These are phyloP conservation scores for Didymodactylos carnosus DNA, from an alignment of 2,888 invertebrate species.

Conservation along the genomic window DNA sequence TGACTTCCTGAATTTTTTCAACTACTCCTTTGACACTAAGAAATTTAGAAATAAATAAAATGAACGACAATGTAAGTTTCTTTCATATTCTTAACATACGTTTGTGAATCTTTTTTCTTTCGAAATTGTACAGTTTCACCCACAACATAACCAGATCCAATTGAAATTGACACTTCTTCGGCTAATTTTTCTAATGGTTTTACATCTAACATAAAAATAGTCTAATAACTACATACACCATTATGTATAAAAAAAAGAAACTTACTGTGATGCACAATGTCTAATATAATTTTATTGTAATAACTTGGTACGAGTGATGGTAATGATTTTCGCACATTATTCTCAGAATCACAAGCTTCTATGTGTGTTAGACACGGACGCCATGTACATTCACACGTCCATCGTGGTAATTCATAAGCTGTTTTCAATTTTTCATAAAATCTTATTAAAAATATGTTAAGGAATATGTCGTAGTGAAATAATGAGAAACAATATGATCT, in stretches of 20 bases:
- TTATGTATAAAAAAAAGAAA: neutral
- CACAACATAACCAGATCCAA: neutral
- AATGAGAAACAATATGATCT: too few relatives aligned
- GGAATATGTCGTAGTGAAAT: too few relatives aligned
- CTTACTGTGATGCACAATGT: neutral
- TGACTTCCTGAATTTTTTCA: neutral
- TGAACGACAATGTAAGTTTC: too few relatives aligned
- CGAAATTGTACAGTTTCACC: neutral
- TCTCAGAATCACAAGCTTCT: constrained; percentile 74
- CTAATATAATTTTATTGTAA: neutral
- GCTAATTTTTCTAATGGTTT: neutral
- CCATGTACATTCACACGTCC: constrained; percentile 84
- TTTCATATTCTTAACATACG: too few relatives aligned
- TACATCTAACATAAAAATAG: neutral
- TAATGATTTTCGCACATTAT: constrained; percentile 55
- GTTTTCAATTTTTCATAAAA: neutral
- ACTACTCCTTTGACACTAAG: neutral
- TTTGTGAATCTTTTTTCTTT: neutral
- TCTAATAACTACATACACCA: too few relatives aligned
- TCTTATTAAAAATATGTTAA: too few relatives aligned
- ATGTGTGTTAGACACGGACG: constrained; percentile 73
- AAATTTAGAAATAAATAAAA: neutral
- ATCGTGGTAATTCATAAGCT: constrained; percentile 32
- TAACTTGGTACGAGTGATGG: neutral
- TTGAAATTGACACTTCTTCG: neutral